Percentiles rank a stretch among this genome's conserved stretches.
phyloP scores from a whole-genome alignment of 2,113 vertebrate genomes.

The Poeciliopsis prolifica region DNA sequence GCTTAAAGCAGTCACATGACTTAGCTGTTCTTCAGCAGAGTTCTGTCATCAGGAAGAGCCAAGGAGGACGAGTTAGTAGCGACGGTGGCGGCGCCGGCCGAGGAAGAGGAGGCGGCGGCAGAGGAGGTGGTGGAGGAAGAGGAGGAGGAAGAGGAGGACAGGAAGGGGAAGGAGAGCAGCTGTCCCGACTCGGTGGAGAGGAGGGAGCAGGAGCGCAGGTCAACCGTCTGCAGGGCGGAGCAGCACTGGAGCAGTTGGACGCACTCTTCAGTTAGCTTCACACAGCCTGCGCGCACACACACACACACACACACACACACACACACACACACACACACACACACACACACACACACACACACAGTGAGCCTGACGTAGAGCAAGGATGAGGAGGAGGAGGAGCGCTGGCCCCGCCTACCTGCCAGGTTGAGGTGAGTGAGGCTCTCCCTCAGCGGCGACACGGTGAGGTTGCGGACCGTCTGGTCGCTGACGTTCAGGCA shows the following conservation, averaged over 20 bases:
- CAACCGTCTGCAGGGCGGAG: constrained; percentile 83
- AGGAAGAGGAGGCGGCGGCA: constrained; percentile 70
- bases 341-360: no score
- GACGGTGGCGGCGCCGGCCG: constrained; percentile 33
- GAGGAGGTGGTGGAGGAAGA: constrained; percentile 68
- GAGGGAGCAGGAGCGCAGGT: constrained; percentile 87
- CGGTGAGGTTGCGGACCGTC: constrained; percentile 84
- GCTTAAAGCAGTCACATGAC: constrained; percentile 29
- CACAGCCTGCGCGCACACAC: constrained; percentile 78
- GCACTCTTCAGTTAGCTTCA: constrained; percentile 89
- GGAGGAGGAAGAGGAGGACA: constrained; percentile 53
- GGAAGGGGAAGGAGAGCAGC: constrained; percentile 79
- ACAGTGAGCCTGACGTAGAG: no score
- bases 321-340: no score
- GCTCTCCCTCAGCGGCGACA: constrained; percentile 86
- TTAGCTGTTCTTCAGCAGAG: constrained; percentile 91
- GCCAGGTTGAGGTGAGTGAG: constrained; percentile 85
- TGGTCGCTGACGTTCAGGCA: constrained; percentile 86
- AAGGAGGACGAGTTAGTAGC: constrained; percentile 72
- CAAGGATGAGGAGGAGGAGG: background rate
- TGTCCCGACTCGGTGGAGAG: constrained; percentile 83
- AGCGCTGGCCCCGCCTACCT: constrained; percentile 24
- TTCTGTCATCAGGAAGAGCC: constrained; percentile 84
- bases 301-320: background rate
- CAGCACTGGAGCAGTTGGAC: constrained; percentile 85